Evolutionary conservation across 2,888 invertebrate species (phyloP).

Genomic region (Drosophila glabriapex): DNA sequence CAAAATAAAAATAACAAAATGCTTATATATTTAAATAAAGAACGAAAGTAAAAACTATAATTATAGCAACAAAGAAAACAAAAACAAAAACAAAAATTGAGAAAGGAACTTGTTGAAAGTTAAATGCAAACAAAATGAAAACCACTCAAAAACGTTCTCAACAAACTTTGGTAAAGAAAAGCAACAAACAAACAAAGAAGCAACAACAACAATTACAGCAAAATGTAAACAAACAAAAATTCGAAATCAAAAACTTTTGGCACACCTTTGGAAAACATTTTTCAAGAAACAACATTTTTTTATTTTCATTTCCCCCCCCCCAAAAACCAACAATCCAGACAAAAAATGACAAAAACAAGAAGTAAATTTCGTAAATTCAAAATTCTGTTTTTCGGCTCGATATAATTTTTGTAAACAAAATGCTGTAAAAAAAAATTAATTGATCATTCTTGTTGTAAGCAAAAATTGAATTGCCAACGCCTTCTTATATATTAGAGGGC

Average conservation of each 20-base stretch:
- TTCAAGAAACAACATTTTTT: constrained; percentile 54
- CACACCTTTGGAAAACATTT: constrained; percentile 84
- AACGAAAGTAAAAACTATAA: constrained; percentile 52
- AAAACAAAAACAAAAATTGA: constrained; percentile 12
- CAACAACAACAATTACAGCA: constrained; percentile 57
- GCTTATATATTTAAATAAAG: constrained; percentile 71
- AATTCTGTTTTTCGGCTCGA: constrained; percentile 82
- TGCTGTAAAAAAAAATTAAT: constrained; percentile 61
- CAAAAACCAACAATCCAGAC: constrained; percentile 6
- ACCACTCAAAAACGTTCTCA: constrained; percentile 86
- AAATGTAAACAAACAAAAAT: constrained; percentile 56
- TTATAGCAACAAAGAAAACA: constrained; percentile 59
- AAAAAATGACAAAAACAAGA: constrained; percentile 33
- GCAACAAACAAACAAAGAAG: constrained; percentile 42
- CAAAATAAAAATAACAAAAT: constrained; percentile 44
- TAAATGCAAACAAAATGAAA: constrained; percentile 43
- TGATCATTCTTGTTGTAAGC: constrained; percentile 64
- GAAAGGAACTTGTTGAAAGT: constrained; percentile 55
- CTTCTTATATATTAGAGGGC: constrained; percentile 5
- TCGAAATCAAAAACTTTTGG: constrained; percentile 75
- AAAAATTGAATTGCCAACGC: constrained; percentile 25
- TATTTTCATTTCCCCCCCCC: constrained; percentile 5
- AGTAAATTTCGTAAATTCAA: constrained; percentile 72
- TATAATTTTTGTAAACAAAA: constrained; percentile 60
- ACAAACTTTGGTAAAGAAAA: constrained; percentile 66